Percentiles rank a stretch among this genome's conserved stretches.
phyloP scores from a whole-genome alignment of 2,888 invertebrate genomes.

The Loripinus fragilis region DNA sequence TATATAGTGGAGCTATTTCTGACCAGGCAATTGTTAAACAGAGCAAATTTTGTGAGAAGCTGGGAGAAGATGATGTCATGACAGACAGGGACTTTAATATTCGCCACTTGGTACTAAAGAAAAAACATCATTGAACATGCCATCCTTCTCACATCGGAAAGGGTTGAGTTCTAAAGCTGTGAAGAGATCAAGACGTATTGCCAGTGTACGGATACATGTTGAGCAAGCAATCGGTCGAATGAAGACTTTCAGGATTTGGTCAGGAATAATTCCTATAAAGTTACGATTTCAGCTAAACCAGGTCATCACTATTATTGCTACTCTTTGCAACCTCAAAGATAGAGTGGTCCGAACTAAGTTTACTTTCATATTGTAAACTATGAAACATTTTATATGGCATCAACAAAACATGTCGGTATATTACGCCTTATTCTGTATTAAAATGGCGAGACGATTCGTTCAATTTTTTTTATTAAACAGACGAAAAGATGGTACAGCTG shows the following conservation, averaged over 20 bases:
- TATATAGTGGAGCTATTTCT: slow-evolving; percentile 5
- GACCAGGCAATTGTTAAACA: slow-evolving; percentile 18
- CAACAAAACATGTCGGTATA: too few relatives aligned
- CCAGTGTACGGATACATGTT: slow-evolving; percentile 26
- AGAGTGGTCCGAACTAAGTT: too few relatives aligned
- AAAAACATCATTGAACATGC: too few relatives aligned
- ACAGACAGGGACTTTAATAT: too few relatives aligned
- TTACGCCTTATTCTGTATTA: too few relatives aligned
- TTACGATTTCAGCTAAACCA: slow-evolving; percentile 23
- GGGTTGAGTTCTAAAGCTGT: slow-evolving; percentile 30
- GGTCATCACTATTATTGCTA: slow-evolving; percentile 27
- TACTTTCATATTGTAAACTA: too few relatives aligned
- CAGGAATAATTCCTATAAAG: slow-evolving; percentile 32
- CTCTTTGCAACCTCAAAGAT: slow-evolving; percentile 27
- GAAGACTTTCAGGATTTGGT: slow-evolving; percentile 28
- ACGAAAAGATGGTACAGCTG: too few relatives aligned
- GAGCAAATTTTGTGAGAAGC: slow-evolving; percentile 10
- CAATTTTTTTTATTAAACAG: too few relatives aligned
- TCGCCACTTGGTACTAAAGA: too few relatives aligned
- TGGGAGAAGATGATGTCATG: slow-evolving; percentile 21
- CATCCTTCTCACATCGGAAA: too few relatives aligned
- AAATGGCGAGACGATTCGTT: too few relatives aligned
- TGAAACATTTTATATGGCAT: too few relatives aligned
- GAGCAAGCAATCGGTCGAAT: slow-evolving; percentile 30
- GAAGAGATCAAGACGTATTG: slow-evolving; percentile 15